A percentile compares a stretch with the other conserved stretches of the same genome.
Conservation (phyloP, 2,888 invertebrate species). For the Mesochorus sp. region DNA sequence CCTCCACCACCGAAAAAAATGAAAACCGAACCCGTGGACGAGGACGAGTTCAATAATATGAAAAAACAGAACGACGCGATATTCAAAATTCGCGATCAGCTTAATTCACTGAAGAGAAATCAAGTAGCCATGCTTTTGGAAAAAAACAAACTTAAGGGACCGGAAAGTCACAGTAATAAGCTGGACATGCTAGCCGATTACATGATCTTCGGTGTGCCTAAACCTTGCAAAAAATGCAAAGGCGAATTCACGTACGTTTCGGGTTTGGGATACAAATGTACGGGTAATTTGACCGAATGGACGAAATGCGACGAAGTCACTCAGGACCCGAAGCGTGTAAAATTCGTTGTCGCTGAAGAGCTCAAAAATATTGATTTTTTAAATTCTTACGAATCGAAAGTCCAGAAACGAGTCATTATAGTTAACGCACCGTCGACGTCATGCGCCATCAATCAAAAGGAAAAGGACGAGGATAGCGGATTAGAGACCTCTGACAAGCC, state of each 20-base stretch:
- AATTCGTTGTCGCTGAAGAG: constrained; percentile 87
- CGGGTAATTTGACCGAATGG: constrained; percentile 93
- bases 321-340: constrained; percentile 88
- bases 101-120: constrained; percentile 85
- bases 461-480: constrained; percentile 81
- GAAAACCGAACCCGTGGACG: constrained; percentile 85
- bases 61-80: constrained; percentile 89
- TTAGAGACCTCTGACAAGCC: constrained; percentile 87
- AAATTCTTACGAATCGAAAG: constrained; percentile 85
- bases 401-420: constrained; percentile 85
- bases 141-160: constrained; percentile 88
- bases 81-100: constrained; percentile 86
- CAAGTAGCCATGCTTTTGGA: constrained; percentile 87
- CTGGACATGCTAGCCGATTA: constrained; percentile 91
- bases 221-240: constrained; percentile 90
- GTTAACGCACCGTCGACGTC: constrained; percentile 82
- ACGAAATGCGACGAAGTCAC: constrained; percentile 90
- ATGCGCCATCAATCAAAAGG: constrained; percentile 83
- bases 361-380: constrained; percentile 85
- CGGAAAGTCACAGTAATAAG: constrained; percentile 87
- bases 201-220: constrained; percentile 93
- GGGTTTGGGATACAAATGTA: constrained; percentile 92
- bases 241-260: constrained; percentile 88
- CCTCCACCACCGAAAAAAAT: constrained; percentile 86
- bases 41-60: constrained; percentile 85